Percentiles rank a stretch among this genome's conserved stretches.
These are phyloP conservation scores for Nasonia giraulti DNA, from an alignment of 1,140 invertebrate genomes.

Conservation along the genomic window DNA sequence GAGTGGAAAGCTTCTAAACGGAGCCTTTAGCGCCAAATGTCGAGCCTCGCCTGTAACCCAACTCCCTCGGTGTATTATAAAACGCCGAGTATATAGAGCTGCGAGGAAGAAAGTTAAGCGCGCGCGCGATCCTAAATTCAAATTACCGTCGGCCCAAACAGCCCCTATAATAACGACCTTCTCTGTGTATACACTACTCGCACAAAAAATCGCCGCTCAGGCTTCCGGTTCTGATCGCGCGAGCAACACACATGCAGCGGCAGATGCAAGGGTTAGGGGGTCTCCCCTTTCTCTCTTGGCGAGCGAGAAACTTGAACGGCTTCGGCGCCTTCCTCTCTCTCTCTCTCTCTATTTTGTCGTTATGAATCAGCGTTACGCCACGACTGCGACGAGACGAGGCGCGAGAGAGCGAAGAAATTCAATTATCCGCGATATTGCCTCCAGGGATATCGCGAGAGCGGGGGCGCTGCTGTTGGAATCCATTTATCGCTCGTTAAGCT, in stretches of 20 bases:
- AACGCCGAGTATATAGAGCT: not conserved
- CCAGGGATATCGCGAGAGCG: slow-evolving; percentile 11
- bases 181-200: not conserved
- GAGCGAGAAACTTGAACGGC: slow-evolving; percentile 47
- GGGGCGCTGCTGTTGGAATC: slow-evolving; percentile 38
- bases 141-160: not conserved
- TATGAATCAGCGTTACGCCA: slow-evolving; percentile 45
- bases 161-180: not conserved
- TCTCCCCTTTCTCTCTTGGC: not conserved
- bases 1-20: not conserved
- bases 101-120: not conserved
- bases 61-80: not conserved
- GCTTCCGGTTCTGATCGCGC: slow-evolving; percentile 45
- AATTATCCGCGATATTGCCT: slow-evolving; percentile 47
- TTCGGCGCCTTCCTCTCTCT: slow-evolving; percentile 43
- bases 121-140: not conserved
- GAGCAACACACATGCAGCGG: slow-evolving; percentile 28
- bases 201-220: slow-evolving; percentile 34
- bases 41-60: not conserved
- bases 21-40: not conserved
- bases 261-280: slow-evolving; percentile 53
- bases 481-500: slow-evolving; percentile 51
- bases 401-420: slow-evolving; percentile 25
- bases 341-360: slow-evolving; percentile 38
- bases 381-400: not conserved